Conservation (phyloP, 1,140 invertebrate genomes). For the Drosophila chauvacae region DNA sequence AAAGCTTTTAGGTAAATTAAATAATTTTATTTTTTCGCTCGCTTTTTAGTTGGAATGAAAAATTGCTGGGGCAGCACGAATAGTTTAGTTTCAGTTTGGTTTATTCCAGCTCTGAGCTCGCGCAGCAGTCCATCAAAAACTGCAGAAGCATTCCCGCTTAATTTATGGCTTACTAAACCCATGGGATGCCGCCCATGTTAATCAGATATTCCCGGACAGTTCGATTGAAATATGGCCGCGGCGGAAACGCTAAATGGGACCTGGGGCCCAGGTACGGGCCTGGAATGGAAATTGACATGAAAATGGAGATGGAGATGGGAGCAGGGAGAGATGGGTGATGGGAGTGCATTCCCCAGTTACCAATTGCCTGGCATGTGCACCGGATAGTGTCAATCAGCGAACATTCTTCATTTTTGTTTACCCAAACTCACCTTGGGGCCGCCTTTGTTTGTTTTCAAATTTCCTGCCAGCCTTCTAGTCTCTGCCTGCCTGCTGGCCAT, state of each 20-base stretch:
- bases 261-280: conserved; percentile 4
- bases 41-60: conserved; percentile 28
- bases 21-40: conserved; percentile 57
- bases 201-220: conserved; percentile 38
- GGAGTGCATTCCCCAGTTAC: conserved; percentile 34
- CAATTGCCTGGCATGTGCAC: conserved; percentile 38
- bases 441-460: conserved; percentile 60
- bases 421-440: conserved; percentile 55
- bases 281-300: conserved; percentile 15
- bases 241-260: conserved; percentile 72
- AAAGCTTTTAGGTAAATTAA: conserved; percentile 80
- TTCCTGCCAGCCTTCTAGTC: conserved; percentile 40
- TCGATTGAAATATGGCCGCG: conserved; percentile 69
- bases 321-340: neutral
- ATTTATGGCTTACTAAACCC: conserved; percentile 48
- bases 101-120: conserved; percentile 12
- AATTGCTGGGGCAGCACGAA: conserved; percentile 28
- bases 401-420: conserved; percentile 82
- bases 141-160: conserved; percentile 42
- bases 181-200: conserved; percentile 25
- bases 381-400: conserved; percentile 81
- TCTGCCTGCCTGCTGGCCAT: conserved; percentile 45
- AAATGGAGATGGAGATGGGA: conserved; percentile 13
- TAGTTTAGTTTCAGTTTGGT: conserved; percentile 38
- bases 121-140: conserved; percentile 42